Percentiles rank a stretch among this genome's conserved stretches.
phyloP scores from a whole-genome alignment of 2,113 vertebrate species.

The western clawed frog (Xenopus tropicalis) region UCB_Xtro_10.0 CM004452.2:45891501-45892000 shows the following conservation, averaged over 20 bases:
- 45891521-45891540: too few relatives aligned
- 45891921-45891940: background rate
- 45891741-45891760: constrained; percentile 2
- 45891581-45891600: too few relatives aligned
- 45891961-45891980: background rate
- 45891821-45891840: background rate
- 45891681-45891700: too few relatives aligned
- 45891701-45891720: background rate
- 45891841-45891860: constrained; percentile 2
- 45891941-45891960: background rate
- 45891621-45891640: background rate
- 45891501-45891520: too few relatives aligned
- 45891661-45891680: too few relatives aligned
- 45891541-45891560: too few relatives aligned
- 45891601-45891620: too few relatives aligned
- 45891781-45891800: background rate
- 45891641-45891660: background rate
- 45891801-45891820: constrained; percentile 18
- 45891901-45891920: constrained; percentile 1
- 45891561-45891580: too few relatives aligned
- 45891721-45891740: background rate
- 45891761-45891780: background rate
- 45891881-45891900: too few relatives aligned
- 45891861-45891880: background rate
- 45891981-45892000: background rate